Base-by-base conservation (phyloP, 2,888 invertebrate genomes). In the Platypus cylindrus region DNA sequence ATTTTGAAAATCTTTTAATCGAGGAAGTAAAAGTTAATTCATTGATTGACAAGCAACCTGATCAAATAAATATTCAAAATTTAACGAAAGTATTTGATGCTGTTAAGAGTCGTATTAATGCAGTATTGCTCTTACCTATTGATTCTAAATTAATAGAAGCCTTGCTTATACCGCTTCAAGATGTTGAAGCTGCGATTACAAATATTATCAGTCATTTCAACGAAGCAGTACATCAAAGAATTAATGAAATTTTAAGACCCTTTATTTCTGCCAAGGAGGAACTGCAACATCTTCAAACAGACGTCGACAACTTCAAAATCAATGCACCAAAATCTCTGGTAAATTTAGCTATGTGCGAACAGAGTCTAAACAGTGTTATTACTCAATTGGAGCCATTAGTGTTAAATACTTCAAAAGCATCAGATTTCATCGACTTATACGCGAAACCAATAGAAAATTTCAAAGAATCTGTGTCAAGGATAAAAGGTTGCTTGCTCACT, bases 11-110 rank as follows among this genome's bases (percentile, higher is more conserved):
- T 24, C 17, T 48, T 13, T 29, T 52, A 11, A 45, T 53, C 12
- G 50, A 52, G 33, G 38, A 44, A 15, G 50, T 53, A 5, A 51
- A 51, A 40, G 32, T 50, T 1, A 51, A 51, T 36, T 49, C 51
- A 4, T 5, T 45, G 18, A n/a, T 41, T 9, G 45, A 48, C 13
- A 45, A 46, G 30, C 20, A 12, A 1, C 11, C 30, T 30, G 25
- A 9, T 25, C 32, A 26, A 22, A 34, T 35, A 9, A 31, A 47
- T 16, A 9, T 31, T 11, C 30, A 27, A 12, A 17, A 28, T 14
- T 27, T 48, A 14, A 18, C 38, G 12, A 45, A 26, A 38, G 26
- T 33, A 2, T 35, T 48, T 17, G 32, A 17, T 2, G 37, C 22
- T 25, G 36, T 45, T 1, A 40, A 34, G 13, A 38, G 43, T 1